Conservation (phyloP, 2,113 vertebrate genomes). For the Podarcis raffonei region DNA sequence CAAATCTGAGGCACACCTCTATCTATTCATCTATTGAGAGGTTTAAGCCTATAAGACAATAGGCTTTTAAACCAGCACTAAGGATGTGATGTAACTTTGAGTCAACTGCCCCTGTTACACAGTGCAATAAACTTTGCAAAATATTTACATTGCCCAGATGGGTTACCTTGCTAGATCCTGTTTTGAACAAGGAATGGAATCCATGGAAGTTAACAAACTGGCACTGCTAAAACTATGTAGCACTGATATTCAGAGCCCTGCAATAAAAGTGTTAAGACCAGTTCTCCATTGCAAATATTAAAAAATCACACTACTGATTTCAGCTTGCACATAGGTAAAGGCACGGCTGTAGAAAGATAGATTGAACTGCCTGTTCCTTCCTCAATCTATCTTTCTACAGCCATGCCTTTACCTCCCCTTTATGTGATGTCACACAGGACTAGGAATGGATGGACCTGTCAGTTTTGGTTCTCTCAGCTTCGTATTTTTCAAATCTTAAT, state of each 20-base stretch:
- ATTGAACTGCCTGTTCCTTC: too few species aligned
- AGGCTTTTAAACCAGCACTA: not conserved
- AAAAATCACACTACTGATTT: not conserved
- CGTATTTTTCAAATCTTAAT: too few species aligned
- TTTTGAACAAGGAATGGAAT: not conserved
- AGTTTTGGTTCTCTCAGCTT: too few species aligned
- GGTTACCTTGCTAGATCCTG: not conserved
- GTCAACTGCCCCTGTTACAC: not conserved
- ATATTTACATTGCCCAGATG: not conserved
- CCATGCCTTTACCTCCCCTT: too few species aligned
- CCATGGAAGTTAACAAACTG: not conserved
- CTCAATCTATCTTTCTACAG: too few species aligned
- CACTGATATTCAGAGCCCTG: not conserved
- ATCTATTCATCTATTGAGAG: not conserved
- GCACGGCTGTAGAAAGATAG: too few species aligned
- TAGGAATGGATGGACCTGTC: too few species aligned
- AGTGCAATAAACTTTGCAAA: slow-evolving; percentile 12
- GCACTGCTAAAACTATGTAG: not conserved
- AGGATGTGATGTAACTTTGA: not conserved
- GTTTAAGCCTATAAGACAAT: not conserved
- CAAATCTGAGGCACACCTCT: not conserved
- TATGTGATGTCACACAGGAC: too few species aligned
- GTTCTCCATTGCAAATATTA: too few species aligned
- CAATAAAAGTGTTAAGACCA: not conserved
- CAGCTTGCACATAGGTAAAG: too few species aligned